Evolutionary conservation across 2,888 invertebrate genomes (phyloP).

Genomic region (Limnephilus marmoratus): DNA sequence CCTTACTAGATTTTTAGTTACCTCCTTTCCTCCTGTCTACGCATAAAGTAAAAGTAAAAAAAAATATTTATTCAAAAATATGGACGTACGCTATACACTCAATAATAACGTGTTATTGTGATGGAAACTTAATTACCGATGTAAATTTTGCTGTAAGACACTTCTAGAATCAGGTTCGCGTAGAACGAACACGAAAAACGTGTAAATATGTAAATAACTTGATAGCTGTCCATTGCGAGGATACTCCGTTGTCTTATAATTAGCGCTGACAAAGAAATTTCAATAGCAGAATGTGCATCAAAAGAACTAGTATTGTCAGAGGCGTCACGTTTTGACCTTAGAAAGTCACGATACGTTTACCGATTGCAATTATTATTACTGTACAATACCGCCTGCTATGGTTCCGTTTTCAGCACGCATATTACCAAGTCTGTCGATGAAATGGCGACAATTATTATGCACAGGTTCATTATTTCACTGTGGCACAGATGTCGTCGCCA

Average conservation of each 20-base stretch:
- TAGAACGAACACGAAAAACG: not conserved
- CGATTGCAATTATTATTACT: not conserved
- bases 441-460: slow-evolving; percentile 27
- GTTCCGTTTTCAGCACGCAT: slow-evolving; percentile 8
- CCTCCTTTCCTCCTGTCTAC: not conserved
- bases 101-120: not conserved
- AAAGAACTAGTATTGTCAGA: not conserved
- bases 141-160: not conserved
- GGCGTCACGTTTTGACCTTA: slow-evolving; percentile 43
- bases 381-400: not conserved
- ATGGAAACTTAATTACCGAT: not conserved
- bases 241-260: slow-evolving; percentile 25
- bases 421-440: not conserved
- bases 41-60: not conserved
- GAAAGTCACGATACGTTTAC: slow-evolving; percentile 38
- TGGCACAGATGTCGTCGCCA: slow-evolving; percentile 41
- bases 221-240: not conserved
- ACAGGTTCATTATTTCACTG: slow-evolving; percentile 8
- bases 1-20: no score
- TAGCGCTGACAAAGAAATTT: slow-evolving; percentile 24
- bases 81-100: no score
- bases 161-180: not conserved
- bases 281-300: slow-evolving; percentile 3
- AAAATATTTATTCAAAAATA: no score
- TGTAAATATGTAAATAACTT: not conserved